phyloP scores from a whole-genome alignment of 2,797 vertebrate species.

The Spinibarbus caldwelli region DNA sequence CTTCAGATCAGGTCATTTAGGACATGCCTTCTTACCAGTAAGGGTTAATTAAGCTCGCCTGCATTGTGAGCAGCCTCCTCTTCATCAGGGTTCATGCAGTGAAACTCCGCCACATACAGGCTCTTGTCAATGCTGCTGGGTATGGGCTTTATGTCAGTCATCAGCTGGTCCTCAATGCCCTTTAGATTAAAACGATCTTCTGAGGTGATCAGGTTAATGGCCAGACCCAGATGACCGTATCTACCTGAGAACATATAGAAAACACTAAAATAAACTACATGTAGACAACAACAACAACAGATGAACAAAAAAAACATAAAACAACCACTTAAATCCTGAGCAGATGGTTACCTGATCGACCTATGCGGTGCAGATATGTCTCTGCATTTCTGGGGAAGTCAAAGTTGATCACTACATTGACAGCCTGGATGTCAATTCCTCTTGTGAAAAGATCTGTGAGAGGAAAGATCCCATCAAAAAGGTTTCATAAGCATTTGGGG shows the following conservation, averaged over 20 bases:
- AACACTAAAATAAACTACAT: background rate
- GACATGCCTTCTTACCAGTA: conserved; percentile 50
- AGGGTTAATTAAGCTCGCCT: conserved; percentile 60
- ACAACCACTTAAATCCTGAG: background rate
- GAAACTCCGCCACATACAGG: conserved; percentile 83
- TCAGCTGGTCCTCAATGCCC: conserved; percentile 82
- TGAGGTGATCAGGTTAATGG: conserved; percentile 85
- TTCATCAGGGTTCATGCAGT: conserved; percentile 73
- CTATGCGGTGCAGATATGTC: conserved; percentile 85
- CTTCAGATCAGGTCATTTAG: background rate
- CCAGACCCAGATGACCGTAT: conserved; percentile 82
- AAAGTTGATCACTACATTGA: conserved; percentile 87
- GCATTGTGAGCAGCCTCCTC: conserved; percentile 60
- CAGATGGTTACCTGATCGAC: conserved; percentile 77
- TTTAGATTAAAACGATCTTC: conserved; percentile 86
- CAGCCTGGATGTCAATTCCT: conserved; percentile 86
- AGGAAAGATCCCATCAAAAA: background rate
- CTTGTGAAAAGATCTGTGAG: conserved; percentile 83
- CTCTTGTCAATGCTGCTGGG: conserved; percentile 83
- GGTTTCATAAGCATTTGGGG: conserved; percentile 2
- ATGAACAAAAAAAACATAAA: background rate
- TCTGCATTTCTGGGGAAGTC: conserved; percentile 86
- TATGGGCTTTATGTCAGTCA: conserved; percentile 85
- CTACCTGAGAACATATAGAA: conserved; percentile 67
- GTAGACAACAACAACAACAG: background rate